These are phyloP conservation scores for Drosophila melanogaster DNA, from an alignment of 1,140 invertebrate genomes.

Conservation along the genomic window Release_6_plus_ISO1_MT NC_004354.4:7148501-7149000, in stretches of 20 bases:
- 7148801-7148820: constrained; percentile 70
- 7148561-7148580: no score
- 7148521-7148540: background rate
- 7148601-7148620: background rate
- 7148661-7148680: constrained; percentile 80
- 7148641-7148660: constrained; percentile 60
- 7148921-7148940: constrained; percentile 1
- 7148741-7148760: constrained; percentile 22
- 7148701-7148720: constrained; percentile 63
- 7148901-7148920: background rate
- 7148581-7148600: no score
- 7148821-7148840: constrained; percentile 83
- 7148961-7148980: background rate
- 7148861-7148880: constrained; percentile 48
- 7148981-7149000: background rate
- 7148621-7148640: constrained; percentile 18
- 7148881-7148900: constrained; percentile 2
- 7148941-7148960: background rate
- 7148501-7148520: no score
- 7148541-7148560: no score
- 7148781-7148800: background rate
- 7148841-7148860: constrained; percentile 84
- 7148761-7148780: background rate
- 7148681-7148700: constrained; percentile 49
- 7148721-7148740: constrained; percentile 76